These are phyloP conservation scores for Takifugu rubripes DNA, from an alignment of 2,797 vertebrate genomes.

Conservation along the genomic window DNA sequence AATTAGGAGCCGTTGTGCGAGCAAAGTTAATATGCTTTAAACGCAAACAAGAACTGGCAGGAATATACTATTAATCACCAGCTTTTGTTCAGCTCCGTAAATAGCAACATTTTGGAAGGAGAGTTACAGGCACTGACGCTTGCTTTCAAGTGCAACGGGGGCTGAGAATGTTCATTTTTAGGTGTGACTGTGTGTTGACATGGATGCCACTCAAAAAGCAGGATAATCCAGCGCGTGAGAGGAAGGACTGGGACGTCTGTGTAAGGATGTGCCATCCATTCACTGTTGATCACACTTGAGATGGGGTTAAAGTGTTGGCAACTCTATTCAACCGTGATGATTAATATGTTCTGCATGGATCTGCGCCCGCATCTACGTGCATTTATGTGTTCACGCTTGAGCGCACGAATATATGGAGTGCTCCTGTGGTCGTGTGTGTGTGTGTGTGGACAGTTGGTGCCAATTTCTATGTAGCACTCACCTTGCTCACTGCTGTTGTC, in stretches of 20 bases:
- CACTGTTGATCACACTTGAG: conserved; percentile 42
- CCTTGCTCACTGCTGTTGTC: conserved; percentile 99
- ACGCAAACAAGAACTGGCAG: conserved; percentile 73
- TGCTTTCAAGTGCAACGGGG: conserved; percentile 29
- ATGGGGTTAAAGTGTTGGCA: conserved; percentile 53
- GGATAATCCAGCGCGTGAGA: conserved; percentile 57
- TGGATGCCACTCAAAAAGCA: conserved; percentile 60
- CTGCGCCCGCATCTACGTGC: conserved; percentile 25
- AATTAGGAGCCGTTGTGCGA: conserved; percentile 68
- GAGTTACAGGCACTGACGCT: background rate
- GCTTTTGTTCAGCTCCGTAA: conserved; percentile 66
- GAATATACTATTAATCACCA: conserved; percentile 73
- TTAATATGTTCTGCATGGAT: conserved; percentile 53
- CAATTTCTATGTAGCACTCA: conserved; percentile 73
- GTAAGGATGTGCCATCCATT: conserved; percentile 44
- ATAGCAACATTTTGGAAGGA: conserved; percentile 62
- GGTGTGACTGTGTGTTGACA: conserved; percentile 62
- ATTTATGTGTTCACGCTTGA: conserved; percentile 16
- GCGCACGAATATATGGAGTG: conserved; percentile 14
- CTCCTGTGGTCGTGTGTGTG: conserved; percentile 4
- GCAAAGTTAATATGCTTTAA: conserved; percentile 76
- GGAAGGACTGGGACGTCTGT: conserved; percentile 31
- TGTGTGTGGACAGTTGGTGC: conserved; percentile 12
- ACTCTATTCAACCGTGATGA: conserved; percentile 33
- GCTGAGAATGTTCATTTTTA: conserved; percentile 61